These are phyloP conservation scores for Mythimna lalbum DNA, from an alignment of 2,888 invertebrate genomes.

Conservation along the genomic window DNA sequence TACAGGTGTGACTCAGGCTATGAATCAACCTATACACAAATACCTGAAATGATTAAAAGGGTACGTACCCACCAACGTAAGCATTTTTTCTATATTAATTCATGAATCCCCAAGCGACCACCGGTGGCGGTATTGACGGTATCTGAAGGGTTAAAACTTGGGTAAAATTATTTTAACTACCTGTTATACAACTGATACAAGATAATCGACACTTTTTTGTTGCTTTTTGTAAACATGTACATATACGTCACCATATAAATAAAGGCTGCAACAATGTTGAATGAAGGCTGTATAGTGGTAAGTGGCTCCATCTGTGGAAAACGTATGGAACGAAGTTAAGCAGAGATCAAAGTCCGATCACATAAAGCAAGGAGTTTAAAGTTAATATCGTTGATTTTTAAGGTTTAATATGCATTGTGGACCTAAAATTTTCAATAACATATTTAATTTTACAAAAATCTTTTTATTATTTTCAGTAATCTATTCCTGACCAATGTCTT, in stretches of 20 bases:
- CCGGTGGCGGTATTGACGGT: no score
- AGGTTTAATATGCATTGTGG: background rate
- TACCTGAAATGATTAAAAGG: conserved; percentile 8
- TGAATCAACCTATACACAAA: conserved; percentile 3
- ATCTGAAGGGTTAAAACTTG: no score
- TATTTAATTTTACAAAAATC: background rate
- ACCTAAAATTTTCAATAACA: background rate
- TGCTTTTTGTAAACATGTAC: conserved; percentile 31
- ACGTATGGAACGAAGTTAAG: conserved; percentile 41
- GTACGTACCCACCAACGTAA: background rate
- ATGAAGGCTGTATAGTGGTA: conserved; percentile 55
- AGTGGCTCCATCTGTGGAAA: conserved; percentile 69
- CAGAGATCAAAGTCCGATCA: conserved; percentile 18
- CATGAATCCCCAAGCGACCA: no score
- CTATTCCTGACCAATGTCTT: conserved; percentile 6
- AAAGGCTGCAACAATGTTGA: conserved; percentile 21
- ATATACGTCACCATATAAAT: conserved; percentile 22
- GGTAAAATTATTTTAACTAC: background rate
- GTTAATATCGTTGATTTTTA: background rate
- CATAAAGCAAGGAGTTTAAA: background rate
- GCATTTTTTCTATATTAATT: background rate
- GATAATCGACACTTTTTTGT: conserved; percentile 34
- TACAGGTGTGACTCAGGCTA: conserved; percentile 2
- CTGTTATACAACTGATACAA: conserved; percentile 22
- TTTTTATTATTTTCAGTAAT: background rate